Evolutionary conservation across 2,797 vertebrate species (phyloP).

Genomic region (Sphenopsis melanotis): DNA sequence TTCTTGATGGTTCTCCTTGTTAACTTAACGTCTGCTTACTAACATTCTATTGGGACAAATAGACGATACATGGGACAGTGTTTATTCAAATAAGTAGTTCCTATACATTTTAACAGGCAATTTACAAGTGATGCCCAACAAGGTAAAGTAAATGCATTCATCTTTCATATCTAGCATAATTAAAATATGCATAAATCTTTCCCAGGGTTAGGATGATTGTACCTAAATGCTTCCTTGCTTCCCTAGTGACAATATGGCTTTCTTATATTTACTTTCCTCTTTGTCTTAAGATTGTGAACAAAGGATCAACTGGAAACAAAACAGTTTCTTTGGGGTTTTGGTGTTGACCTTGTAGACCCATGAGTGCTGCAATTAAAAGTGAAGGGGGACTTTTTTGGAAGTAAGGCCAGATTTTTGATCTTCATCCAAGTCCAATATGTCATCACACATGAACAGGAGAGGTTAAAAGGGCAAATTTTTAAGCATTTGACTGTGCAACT

Average conservation of each 20-base stretch:
- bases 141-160: background rate
- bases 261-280: background rate
- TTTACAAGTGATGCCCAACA: background rate
- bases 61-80: background rate
- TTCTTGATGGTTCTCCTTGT: background rate
- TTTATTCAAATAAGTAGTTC: background rate
- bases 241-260: background rate
- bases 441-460: constrained; percentile 14
- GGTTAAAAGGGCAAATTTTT: constrained; percentile 19
- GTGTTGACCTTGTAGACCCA: background rate
- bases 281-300: background rate
- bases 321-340: background rate
- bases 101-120: background rate
- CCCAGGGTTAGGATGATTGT: background rate
- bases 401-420: constrained; percentile 7
- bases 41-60: background rate
- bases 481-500: background rate
- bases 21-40: background rate
- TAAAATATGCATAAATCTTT: background rate
- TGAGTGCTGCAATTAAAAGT: background rate
- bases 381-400: background rate
- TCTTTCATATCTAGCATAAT: background rate
- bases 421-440: constrained; percentile 22
- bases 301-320: background rate
- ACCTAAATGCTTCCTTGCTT: background rate